phyloP scores from a whole-genome alignment of 2,888 invertebrate genomes.

The Thelaira solivaga region DNA sequence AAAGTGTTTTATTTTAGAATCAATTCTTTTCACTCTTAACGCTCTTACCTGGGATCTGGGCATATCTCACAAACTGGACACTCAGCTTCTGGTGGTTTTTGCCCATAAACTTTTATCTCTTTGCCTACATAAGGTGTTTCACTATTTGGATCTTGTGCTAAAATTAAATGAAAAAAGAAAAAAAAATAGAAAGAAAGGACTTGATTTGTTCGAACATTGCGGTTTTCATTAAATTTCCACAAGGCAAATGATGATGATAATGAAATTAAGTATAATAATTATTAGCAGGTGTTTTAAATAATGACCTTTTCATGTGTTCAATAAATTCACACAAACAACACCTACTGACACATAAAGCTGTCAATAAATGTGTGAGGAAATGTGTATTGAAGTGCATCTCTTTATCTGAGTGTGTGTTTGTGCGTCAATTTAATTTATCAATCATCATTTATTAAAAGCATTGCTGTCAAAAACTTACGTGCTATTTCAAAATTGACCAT shows the following conservation, averaged over 20 bases:
- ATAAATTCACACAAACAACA: background rate
- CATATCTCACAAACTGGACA: slow-evolving; percentile 83
- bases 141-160: slow-evolving; percentile 78
- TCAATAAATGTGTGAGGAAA: background rate
- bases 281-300: background rate
- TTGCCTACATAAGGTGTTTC: slow-evolving; percentile 78
- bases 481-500: slow-evolving; percentile 84
- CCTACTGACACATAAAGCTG: too few relatives aligned
- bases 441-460: slow-evolving; percentile 16
- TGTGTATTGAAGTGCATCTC: background rate
- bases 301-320: background rate
- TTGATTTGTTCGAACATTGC: too few relatives aligned
- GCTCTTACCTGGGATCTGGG: slow-evolving; percentile 77
- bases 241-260: background rate
- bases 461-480: slow-evolving; percentile 78
- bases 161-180: too few relatives aligned
- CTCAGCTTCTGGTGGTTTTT: slow-evolving; percentile 80
- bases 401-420: background rate
- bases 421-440: slow-evolving; percentile 7
- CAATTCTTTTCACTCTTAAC: too few relatives aligned
- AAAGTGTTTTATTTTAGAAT: too few relatives aligned
- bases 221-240: slow-evolving; percentile 17
- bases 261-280: slow-evolving; percentile 1
- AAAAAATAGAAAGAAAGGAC: too few relatives aligned
- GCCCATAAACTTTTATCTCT: slow-evolving; percentile 79